phyloP scores from a whole-genome alignment of 2,113 vertebrate species.

The Cnemophilus loriae region DNA sequence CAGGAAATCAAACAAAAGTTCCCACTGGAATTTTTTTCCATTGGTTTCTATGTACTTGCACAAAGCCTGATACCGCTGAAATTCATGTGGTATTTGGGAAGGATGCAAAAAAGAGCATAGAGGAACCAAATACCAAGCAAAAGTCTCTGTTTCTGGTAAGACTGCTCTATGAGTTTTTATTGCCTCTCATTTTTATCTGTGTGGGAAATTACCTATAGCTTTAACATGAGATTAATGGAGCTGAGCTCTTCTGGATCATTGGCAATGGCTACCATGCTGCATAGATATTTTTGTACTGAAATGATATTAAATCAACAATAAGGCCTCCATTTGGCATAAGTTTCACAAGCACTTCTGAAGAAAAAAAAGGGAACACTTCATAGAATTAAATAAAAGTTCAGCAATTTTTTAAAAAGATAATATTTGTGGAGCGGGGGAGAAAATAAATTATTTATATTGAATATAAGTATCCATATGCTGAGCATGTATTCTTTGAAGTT shows the following conservation, averaged over 20 bases:
- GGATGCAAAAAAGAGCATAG: not conserved
- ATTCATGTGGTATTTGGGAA: not conserved
- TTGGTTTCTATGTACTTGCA: not conserved
- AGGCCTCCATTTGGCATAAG: not conserved
- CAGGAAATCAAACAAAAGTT: not conserved
- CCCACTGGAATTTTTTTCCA: not conserved
- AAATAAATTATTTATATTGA: not conserved
- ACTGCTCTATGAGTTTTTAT: not conserved
- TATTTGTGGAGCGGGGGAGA: not conserved
- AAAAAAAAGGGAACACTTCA: not conserved
- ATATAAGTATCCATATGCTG: not conserved
- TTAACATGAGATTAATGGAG: not conserved
- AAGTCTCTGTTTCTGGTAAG: not conserved
- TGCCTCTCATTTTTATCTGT: not conserved
- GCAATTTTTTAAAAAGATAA: not conserved
- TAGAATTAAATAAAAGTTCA: not conserved
- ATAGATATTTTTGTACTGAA: not conserved
- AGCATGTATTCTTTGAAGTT: not conserved
- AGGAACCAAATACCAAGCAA: not conserved
- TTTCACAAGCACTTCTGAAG: not conserved
- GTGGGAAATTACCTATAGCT: not conserved
- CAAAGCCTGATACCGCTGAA: not conserved
- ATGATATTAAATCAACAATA: not conserved
- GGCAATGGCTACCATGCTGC: not conserved
- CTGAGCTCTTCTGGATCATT: not conserved